phyloP scores from a whole-genome alignment of 2,888 invertebrate species.

The Dicranocentrus wangi region DNA sequence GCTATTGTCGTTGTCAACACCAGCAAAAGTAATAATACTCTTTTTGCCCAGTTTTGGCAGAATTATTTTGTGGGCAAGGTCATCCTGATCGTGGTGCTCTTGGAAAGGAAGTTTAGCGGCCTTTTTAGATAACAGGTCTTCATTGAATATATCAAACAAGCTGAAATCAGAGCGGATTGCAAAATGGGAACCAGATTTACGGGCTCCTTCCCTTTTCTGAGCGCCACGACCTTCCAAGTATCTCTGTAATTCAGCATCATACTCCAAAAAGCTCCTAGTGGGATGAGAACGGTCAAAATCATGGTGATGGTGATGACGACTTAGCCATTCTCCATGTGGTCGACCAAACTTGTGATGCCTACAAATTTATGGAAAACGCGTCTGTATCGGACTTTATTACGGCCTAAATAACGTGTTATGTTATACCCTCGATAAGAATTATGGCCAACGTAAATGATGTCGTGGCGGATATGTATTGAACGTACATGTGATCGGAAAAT shows the following conservation, averaged over 20 bases:
- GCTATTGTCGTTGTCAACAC: not conserved
- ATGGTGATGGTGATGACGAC: not conserved
- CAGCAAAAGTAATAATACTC: not conserved
- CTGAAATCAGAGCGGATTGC: conserved; percentile 16
- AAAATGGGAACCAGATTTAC: not conserved
- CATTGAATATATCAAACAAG: conserved; percentile 19
- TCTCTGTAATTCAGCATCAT: conserved; percentile 15
- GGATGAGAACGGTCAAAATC: not conserved
- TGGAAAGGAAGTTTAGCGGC: not conserved
- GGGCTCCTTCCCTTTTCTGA: not conserved
- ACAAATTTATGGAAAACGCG: not conserved
- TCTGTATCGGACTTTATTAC: not conserved
- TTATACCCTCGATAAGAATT: not conserved
- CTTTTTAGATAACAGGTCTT: not conserved
- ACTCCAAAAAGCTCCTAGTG: not conserved
- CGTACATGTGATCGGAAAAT: conserved; percentile 37
- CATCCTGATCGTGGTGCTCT: not conserved
- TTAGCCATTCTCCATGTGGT: conserved; percentile 35
- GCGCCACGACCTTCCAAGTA: conserved; percentile 29
- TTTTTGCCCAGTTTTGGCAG: not conserved
- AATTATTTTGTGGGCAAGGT: not conserved
- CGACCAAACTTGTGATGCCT: conserved; percentile 26
- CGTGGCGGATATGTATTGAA: not conserved
- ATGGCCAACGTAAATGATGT: too few relatives aligned
- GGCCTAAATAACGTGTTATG: not conserved